Base-by-base conservation (phyloP, 2,113 vertebrate genomes). In the Balaenoptera acutorostrata region DNA sequence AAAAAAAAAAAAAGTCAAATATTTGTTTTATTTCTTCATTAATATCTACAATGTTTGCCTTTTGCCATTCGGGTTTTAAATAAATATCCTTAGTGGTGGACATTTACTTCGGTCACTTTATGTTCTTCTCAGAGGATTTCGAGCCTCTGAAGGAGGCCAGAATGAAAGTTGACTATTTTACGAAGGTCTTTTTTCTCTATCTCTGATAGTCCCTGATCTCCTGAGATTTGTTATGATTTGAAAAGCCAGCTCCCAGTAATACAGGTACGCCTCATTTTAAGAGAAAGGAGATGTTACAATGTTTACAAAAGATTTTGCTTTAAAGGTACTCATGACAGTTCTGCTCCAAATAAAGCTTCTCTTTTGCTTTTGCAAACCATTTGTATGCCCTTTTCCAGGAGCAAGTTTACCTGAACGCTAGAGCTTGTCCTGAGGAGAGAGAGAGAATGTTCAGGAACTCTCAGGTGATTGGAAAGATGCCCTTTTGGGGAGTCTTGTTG, bases 51-150 rank as follows among this genome's bases (percentile, higher is more conserved):
- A 15, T 74, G 41, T 97, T 97, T 98, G 27, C 25, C 39, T 74
- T 97, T 64, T 92, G 41, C 44, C 92, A 25, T 61, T 78, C 31
- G 44, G 29, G 23, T 87, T 92, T 89, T 89, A 93, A 90, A 68
- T 96, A 97, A 97, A 97, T 95, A 95, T 36, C 72, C 86, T 88
- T 88, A 90, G 68, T 29, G 75, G 36, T 69, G 27, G 82, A 82
- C 13, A 92, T 89, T 97, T 96, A 69, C 21, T 75, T 96, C 61
- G 95, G 82, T 64, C 1, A 52, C 18, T 95, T 93, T 91, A 92
- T 77, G 83, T 80, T 90, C 81, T 97, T 72, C 61, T 94, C 63
- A 11, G 0, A 46, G 8, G 49, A 74, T 33, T 18, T 82, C 0
- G 44, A 86, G 13, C 17, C 33, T 88, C 23, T 49, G 59, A 87